Evolutionary conservation across 53 echinoderm and acorn worm genomes (phyloP), one percentile per base, ranked within the genome.

Genomic region (Paelopatides confundens): DNA sequence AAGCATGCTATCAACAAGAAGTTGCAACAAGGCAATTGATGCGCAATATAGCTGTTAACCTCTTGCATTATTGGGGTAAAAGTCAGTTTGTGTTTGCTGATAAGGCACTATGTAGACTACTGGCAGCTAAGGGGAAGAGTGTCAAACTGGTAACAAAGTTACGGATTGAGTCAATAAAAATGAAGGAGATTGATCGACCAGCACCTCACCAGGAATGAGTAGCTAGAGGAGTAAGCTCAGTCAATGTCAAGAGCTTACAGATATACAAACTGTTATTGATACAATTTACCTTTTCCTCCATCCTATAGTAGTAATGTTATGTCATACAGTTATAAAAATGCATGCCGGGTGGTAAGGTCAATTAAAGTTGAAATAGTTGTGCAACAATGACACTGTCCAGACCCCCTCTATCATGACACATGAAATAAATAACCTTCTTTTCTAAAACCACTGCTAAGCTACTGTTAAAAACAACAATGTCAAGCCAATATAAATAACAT

Each of bases 41-140:
- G 40, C 39, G 74, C 39, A 74, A 74, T 74, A 74, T 74, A 74
- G 39, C 74, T 74, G 74, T 74, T 74, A 74, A 74, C 74, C 74
- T 74, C 74, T n/a, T 39, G 74, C 23, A 74, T 74, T 13, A 74
- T 74, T 74, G 74, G 74, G 74, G 74, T 74, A 39, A 74, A 74
- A 74, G 74, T 74, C 74, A 74, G 74, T 74, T 74, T 74, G 74
- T 74, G 74, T 35, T 74, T 39, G 26, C 74, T 74, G 74, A 74
- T 74, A 74, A 74, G 74, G 35, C 14, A 74, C 39, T 26, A 74
- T 43, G 43, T n/a, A 35, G 74, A 74, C 74, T 74, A 74, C 74
- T 74, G 74, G 74, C 74, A 39, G n/a, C n/a, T n/a, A n/a, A n/a
- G 35, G 26, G 74, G 28, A 71, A 30, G 74, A 58, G 58, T 58